Base-by-base conservation (phyloP, 2,888 invertebrate species). In the Lucinisca nassula region DNA sequence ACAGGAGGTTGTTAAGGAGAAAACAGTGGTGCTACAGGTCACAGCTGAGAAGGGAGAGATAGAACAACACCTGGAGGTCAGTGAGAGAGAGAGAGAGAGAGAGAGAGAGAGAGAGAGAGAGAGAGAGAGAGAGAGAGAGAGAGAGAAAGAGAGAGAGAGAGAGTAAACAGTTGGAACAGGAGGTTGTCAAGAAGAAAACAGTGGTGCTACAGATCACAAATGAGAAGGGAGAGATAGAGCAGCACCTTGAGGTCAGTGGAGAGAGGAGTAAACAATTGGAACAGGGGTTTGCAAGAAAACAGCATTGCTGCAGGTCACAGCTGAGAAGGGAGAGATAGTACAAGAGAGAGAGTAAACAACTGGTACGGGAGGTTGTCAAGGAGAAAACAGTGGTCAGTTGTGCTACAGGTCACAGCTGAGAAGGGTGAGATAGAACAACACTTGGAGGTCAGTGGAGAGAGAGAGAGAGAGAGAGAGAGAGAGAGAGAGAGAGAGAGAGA, bases 261-360 rank as follows among this genome's bases (percentile, higher is more conserved):
- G 14, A 67, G 27, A 92, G 92, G 51, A 80, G 91, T n/a, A 79
- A 89, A 40, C 89, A 91, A 70, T 73, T 90, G 35, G 91, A 93
- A 51, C 92, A 94, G 58, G 93, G 93, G 58, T 79, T 93, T 12
- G 91, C 91, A 93, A 93, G 79, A 92, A 93, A 74, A 89, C 93
- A n/a, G 80, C 88, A 27, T 82, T 92, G 24, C 90, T 92, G 27
- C 93, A 93, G 87, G 35, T 92, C 4, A 89, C 90, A 38, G 89
- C 92, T 17, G 92, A 93, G 84, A 92, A 91, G 79, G 90, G 89
- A 0, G 91, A 92, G 79, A 82, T 93, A 27, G 92, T 92, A 79
- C 92, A 92, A 91, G 61, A 88, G 87, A 30, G 92, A 92, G 49
- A 80, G 91, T n/a, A 79, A 89, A 40, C 89, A 91, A 70, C 74